Evolutionary conservation across 2,113 vertebrate genomes (phyloP).

Genomic region (Ageneiosus marmoratus): DNA sequence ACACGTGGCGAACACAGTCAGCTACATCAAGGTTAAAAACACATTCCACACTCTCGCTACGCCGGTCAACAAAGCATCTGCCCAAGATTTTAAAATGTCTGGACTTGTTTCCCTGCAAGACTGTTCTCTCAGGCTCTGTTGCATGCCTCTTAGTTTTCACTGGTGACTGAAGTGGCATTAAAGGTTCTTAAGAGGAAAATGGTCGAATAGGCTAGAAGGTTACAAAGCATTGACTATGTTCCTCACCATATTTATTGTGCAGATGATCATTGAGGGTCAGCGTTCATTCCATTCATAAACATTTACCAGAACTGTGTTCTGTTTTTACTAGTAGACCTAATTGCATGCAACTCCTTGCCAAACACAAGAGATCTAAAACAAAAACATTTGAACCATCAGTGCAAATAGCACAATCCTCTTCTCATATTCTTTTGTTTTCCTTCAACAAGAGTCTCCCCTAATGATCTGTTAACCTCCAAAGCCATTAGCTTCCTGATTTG

Average conservation of each 20-base stretch:
- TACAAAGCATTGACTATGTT: slow-evolving; percentile 12
- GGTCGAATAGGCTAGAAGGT: background rate
- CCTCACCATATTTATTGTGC: slow-evolving; percentile 19
- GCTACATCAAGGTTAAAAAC: slow-evolving; percentile 38
- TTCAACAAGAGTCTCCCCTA: slow-evolving; percentile 38
- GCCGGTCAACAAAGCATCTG: background rate
- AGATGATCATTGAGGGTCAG: slow-evolving; percentile 21
- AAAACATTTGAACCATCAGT: slow-evolving; percentile 22
- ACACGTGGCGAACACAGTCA: slow-evolving; percentile 21
- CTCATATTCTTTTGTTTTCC: slow-evolving; percentile 47
- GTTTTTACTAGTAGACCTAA: slow-evolving; percentile 44
- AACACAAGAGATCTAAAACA: slow-evolving; percentile 11
- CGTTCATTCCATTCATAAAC: slow-evolving; percentile 11
- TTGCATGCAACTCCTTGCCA: slow-evolving; percentile 32
- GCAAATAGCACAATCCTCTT: slow-evolving; percentile 38
- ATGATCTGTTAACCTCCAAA: slow-evolving; percentile 45
- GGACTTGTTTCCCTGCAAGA: slow-evolving; percentile 9
- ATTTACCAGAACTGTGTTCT: slow-evolving; percentile 49
- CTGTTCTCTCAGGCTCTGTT: background rate
- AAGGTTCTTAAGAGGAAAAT: slow-evolving; percentile 15
- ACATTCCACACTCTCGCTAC: slow-evolving; percentile 25
- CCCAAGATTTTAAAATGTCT: slow-evolving; percentile 6
- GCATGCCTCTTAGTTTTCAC: slow-evolving; percentile 4
- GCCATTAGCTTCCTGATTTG: slow-evolving; percentile 55
- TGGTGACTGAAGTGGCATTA: slow-evolving; percentile 2